Conservation (phyloP, 2,888 invertebrate species). For the Drosophila kambysellisi region DNA sequence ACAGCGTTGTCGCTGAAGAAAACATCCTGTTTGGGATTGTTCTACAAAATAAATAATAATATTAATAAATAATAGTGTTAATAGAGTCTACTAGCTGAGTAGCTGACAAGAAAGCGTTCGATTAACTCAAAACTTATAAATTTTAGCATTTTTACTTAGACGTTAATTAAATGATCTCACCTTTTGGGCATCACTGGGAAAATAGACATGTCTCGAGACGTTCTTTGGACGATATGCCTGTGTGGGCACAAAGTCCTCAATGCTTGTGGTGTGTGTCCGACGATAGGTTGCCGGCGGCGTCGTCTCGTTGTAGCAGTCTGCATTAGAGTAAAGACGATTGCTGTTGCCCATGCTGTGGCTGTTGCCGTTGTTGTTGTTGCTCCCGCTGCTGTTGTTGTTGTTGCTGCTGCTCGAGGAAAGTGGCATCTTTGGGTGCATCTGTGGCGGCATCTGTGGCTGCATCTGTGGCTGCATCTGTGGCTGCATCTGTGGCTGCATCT, state of each 20-base stretch:
- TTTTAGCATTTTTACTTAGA: no score
- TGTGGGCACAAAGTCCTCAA: conserved; percentile 66
- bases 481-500: not conserved
- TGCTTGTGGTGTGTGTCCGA: conserved; percentile 34
- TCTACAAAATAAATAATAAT: not conserved
- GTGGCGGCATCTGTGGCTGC: not conserved
- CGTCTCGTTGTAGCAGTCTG: not conserved
- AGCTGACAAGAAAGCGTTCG: no score
- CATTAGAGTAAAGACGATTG: not conserved
- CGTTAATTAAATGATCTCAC: not conserved
- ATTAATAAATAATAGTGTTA: not conserved
- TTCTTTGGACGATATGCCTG: conserved; percentile 63
- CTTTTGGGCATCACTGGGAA: not conserved
- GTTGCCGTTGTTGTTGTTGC: not conserved
- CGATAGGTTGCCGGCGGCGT: not conserved
- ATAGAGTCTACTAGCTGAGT: no score
- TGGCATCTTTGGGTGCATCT: not conserved
- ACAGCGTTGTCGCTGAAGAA: conserved; percentile 6
- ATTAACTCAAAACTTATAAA: no score
- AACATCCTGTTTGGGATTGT: conserved; percentile 1
- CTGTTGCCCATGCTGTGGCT: not conserved
- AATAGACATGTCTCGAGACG: not conserved
- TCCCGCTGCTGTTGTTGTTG: conserved; percentile 2
- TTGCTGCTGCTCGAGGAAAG: conserved; percentile 16
- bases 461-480: not conserved